Percentiles rank a stretch among this genome's conserved stretches.
phyloP scores from a whole-genome alignment of 2,797 vertebrate genomes.

The Peromyscus attwateri region DNA sequence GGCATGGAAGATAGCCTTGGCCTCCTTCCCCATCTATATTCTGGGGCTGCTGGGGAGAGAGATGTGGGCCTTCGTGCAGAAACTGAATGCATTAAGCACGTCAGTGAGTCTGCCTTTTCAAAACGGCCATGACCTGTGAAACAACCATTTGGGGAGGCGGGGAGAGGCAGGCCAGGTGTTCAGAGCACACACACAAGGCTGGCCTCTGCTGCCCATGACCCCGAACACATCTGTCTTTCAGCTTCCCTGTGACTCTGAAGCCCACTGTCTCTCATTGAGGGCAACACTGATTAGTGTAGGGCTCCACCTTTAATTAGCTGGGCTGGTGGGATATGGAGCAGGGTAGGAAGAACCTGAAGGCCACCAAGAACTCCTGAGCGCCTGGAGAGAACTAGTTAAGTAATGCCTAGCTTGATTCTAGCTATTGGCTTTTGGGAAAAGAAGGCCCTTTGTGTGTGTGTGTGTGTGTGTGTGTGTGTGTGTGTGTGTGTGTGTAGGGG shows the following conservation, averaged over 20 bases:
- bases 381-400: not conserved
- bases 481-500: not conserved
- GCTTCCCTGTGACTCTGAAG: not conserved
- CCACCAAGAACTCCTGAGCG: not conserved
- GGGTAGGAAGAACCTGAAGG: not conserved
- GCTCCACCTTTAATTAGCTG: not conserved
- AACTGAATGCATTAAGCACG: conserved; percentile 46
- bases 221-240: not conserved
- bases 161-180: conserved; percentile 27
- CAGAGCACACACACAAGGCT: not conserved
- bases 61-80: conserved; percentile 13
- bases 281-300: not conserved
- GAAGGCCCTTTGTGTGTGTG: not conserved
- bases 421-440: not conserved
- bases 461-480: not conserved
- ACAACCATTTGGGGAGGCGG: not conserved
- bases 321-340: not conserved
- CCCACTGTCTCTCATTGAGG: not conserved
- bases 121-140: conserved; percentile 53
- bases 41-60: not conserved
- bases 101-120: conserved; percentile 21
- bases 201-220: not conserved
- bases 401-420: not conserved
- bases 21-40: not conserved
- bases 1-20: conserved; percentile 3